phyloP scores from a whole-genome alignment of 2,797 vertebrate genomes.

The Knipowitschia caucasica region DNA sequence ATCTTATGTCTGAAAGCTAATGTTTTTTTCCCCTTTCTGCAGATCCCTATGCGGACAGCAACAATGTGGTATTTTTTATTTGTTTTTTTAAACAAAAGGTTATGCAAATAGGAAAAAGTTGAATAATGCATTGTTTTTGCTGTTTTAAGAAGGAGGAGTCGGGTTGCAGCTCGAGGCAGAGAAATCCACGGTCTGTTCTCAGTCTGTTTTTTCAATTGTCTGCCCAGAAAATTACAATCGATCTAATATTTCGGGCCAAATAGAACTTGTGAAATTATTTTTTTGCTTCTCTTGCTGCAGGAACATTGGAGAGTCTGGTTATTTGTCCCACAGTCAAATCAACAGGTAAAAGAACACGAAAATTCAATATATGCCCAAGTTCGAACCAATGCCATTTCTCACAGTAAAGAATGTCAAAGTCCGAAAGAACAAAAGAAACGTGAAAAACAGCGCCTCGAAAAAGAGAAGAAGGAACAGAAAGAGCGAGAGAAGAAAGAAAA shows the following conservation, averaged over 20 bases:
- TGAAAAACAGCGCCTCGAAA: slow-evolving; percentile 75
- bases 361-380: too few relatives aligned
- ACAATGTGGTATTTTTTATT: slow-evolving; percentile 54
- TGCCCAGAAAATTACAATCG: slow-evolving; percentile 11
- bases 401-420: slow-evolving; percentile 61
- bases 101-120: neutral
- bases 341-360: slow-evolving; percentile 19
- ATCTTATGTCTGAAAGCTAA: neutral
- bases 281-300: slow-evolving; percentile 34
- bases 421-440: slow-evolving; percentile 73
- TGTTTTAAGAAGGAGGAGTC: slow-evolving; percentile 63
- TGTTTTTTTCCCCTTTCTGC: slow-evolving; percentile 10
- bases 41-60: slow-evolving; percentile 73
- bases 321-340: slow-evolving; percentile 15
- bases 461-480: slow-evolving; percentile 74
- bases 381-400: slow-evolving; percentile 19
- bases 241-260: slow-evolving; percentile 18
- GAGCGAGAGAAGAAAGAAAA: slow-evolving; percentile 76
- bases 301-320: slow-evolving; percentile 33
- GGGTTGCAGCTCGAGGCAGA: slow-evolving; percentile 45
- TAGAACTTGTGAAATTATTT: slow-evolving; percentile 14
- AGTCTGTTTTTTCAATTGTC: slow-evolving; percentile 51
- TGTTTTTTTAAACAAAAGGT: neutral
- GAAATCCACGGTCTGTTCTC: slow-evolving; percentile 65
- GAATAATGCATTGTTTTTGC: slow-evolving; percentile 30